phyloP scores from a whole-genome alignment of 2,888 invertebrate species.

The Andrena praecox region DNA sequence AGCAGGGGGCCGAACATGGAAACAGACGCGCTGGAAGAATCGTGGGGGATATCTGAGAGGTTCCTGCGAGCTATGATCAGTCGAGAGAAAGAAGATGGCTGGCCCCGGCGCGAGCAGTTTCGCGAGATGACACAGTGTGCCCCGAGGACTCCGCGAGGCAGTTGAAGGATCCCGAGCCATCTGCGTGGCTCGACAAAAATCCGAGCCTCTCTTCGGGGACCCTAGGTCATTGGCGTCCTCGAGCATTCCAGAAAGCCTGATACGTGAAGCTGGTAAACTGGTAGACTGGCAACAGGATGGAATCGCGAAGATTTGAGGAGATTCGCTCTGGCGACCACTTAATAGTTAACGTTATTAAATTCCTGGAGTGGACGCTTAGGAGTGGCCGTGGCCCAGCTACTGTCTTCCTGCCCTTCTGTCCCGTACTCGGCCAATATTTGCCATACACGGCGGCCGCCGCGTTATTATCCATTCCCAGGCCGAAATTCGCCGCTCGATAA shows the following conservation, averaged over 20 bases:
- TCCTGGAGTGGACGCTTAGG: slow-evolving; percentile 18
- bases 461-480: slow-evolving; percentile 33
- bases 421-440: slow-evolving; percentile 24
- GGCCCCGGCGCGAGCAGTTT: not conserved
- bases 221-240: not conserved
- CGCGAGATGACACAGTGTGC: not conserved
- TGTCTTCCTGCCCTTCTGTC: slow-evolving; percentile 4
- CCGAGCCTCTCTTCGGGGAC: not conserved
- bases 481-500: slow-evolving; percentile 36
- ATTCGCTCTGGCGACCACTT: not conserved
- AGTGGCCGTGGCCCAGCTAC: slow-evolving; percentile 5
- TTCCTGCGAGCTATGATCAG: not conserved
- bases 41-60: slow-evolving; percentile 4
- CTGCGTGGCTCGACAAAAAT: slow-evolving; percentile 3
- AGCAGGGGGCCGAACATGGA: not conserved
- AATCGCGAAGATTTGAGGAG: not conserved
- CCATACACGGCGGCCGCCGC: slow-evolving; percentile 18
- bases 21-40: not conserved
- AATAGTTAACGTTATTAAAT: slow-evolving; percentile 31
- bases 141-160: not conserved
- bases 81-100: not conserved
- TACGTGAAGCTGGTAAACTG: not conserved
- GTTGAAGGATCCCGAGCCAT: not conserved
- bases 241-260: not conserved
- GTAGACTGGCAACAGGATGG: not conserved